Percentiles rank a stretch among this genome's conserved stretches.
These are phyloP conservation scores for Chrysina gloriosa DNA, from an alignment of 2,888 invertebrate genomes.

Conservation along the genomic window DNA sequence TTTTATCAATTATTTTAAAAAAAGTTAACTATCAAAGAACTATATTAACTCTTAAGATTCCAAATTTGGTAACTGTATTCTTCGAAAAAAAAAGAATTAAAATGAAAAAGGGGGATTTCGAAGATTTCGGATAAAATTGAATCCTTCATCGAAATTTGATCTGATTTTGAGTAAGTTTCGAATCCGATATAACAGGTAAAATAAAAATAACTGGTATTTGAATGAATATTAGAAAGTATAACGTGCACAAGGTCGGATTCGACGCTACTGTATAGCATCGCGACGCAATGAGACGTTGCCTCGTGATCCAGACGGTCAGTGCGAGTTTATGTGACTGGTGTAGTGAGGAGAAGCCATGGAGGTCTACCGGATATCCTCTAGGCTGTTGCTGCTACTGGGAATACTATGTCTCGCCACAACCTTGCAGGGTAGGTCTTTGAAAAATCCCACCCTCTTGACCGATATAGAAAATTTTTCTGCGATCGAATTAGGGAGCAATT, in stretches of 20 bases:
- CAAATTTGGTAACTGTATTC: no score
- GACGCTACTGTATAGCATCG: slow-evolving; percentile 60
- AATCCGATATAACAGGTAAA: slow-evolving; percentile 18
- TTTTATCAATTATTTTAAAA: no score
- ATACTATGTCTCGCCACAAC: slow-evolving; percentile 68
- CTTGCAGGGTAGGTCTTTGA: slow-evolving; percentile 68
- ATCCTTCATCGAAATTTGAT: no score
- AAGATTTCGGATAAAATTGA: no score
- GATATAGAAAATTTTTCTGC: not conserved
- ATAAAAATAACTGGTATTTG: slow-evolving; percentile 37
- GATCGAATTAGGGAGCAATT: not conserved
- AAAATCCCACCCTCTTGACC: not conserved
- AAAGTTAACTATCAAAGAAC: no score
- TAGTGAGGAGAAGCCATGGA: slow-evolving; percentile 68
- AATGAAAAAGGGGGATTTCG: no score
- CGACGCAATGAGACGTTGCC: slow-evolving; percentile 58
- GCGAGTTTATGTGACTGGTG: slow-evolving; percentile 65
- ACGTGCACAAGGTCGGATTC: slow-evolving; percentile 37
- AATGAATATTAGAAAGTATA: slow-evolving; percentile 39
- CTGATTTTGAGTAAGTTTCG: slow-evolving; percentile 3
- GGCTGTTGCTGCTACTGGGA: slow-evolving; percentile 68
- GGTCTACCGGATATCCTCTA: slow-evolving; percentile 69
- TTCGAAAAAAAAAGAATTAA: no score
- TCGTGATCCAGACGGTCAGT: slow-evolving; percentile 63
- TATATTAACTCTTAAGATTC: no score